Conservation (phyloP, 2,113 vertebrate genomes). For the Poicephalus meyeri region DNA sequence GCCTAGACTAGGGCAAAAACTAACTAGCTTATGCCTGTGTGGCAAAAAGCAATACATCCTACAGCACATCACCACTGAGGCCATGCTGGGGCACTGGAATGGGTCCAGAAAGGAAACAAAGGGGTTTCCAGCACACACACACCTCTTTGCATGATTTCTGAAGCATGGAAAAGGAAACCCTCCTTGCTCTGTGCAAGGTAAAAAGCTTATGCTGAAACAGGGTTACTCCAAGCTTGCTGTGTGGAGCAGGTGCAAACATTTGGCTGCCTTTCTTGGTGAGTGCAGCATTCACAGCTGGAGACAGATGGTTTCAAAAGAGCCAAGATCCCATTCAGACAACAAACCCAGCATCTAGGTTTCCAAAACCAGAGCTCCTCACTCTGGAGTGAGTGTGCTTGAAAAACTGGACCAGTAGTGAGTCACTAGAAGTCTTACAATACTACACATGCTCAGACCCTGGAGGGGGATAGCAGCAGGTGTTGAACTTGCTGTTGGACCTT, state of each 20-base stretch:
- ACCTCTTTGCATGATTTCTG: background rate
- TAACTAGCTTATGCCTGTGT: background rate
- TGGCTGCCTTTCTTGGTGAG: background rate
- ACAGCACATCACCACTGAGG: background rate
- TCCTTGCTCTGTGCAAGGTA: background rate
- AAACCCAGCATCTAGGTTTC: background rate
- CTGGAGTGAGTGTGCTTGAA: background rate
- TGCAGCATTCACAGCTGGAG: background rate
- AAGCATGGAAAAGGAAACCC: background rate
- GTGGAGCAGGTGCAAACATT: background rate
- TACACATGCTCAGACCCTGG: rapidly evolving
- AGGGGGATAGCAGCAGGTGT: background rate
- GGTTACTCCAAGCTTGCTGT: background rate
- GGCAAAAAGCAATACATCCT: background rate
- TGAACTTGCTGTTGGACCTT: background rate
- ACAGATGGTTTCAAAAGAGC: background rate
- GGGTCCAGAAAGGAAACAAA: background rate
- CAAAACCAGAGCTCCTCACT: background rate
- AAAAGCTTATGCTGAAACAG: background rate
- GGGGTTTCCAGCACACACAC: background rate
- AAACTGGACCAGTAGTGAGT: background rate
- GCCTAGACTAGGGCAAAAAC: background rate
- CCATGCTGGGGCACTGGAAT: background rate
- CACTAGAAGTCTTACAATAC: background rate
- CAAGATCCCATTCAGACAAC: background rate